Evolutionary conservation across 2,113 vertebrate species (phyloP), one percentile per base, ranked within the genome.

Genomic region (Struthio camelus): DNA sequence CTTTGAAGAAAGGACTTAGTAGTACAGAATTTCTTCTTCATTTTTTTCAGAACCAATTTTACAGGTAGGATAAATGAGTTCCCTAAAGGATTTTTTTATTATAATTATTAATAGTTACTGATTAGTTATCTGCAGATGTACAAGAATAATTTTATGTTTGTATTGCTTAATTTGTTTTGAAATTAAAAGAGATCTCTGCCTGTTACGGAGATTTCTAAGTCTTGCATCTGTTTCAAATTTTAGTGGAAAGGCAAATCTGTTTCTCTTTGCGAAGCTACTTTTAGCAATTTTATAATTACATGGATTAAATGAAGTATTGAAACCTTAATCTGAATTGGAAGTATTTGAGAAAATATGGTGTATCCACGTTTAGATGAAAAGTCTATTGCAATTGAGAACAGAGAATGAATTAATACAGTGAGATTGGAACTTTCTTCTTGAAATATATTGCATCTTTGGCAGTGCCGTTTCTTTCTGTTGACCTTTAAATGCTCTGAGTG

Each of bases 311-410:
- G 2, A 90, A 40, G 3, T 40, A 4, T 22, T 86, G 15, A 40
- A 51, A 42, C 28, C 5, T 23, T 51, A 51, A 56, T 64, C 22
- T 8, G 19, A n/a, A 46, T 22, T 8, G 38, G 38, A 10, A 4
- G 2, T 8, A 85, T 75, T 58, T 61, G 44, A 27, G 38, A 44
- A 30, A 10, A 8, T 19, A 11, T 0, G 0, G 2, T 54, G 5
- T 48, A 48, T 46, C 16, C 3, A 11, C 67, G 14, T 34, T 78
- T 19, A 67, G 28, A n/a, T 78, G 9, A 73, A 82, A 3, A 11
- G 7, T 34, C 19, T 51, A 1, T 61, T 87, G 27, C 6, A 87
- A 10, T 64, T 36, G 4, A 23, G 36, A 51, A 8, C 11, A 79
- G 16, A 28, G 36, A 54, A 4, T 9, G 1, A 36, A 75, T 75